A percentile compares a stretch with the other conserved stretches of the same genome.
phyloP scores from a whole-genome alignment of 2,113 vertebrate species.

The Gnathonemus echidnorhynchus region DNA sequence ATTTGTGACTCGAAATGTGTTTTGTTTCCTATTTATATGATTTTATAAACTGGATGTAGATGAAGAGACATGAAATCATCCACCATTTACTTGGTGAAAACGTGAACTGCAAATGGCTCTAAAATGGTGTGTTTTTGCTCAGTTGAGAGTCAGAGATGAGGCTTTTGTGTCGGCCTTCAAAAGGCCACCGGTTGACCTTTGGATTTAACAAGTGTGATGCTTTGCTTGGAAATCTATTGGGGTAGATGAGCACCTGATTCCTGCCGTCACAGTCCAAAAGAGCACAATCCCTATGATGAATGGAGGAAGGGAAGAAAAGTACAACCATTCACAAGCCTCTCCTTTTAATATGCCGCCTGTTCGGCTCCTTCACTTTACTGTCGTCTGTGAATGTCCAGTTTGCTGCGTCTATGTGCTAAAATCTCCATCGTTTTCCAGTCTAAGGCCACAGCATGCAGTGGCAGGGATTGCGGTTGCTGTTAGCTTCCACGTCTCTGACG shows the following conservation, averaged over 20 bases:
- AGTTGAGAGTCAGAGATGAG: background rate
- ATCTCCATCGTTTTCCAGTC: background rate
- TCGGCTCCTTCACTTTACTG: background rate
- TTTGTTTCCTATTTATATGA: background rate
- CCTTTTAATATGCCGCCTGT: background rate
- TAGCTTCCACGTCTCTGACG: background rate
- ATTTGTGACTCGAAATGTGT: background rate
- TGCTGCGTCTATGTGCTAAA: background rate
- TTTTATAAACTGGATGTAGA: background rate
- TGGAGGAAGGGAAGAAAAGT: background rate
- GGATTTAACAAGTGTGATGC: conserved; percentile 6
- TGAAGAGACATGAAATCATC: background rate
- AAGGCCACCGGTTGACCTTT: background rate
- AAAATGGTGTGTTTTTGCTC: background rate
- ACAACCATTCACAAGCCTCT: background rate
- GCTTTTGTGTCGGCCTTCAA: background rate
- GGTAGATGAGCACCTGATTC: background rate
- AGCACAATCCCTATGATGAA: background rate
- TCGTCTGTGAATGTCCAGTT: background rate
- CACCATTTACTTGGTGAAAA: background rate
- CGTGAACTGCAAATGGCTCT: background rate
- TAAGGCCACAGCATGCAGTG: background rate
- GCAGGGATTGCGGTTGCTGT: background rate
- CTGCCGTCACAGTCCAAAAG: background rate
- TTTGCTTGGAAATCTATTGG: background rate